Evolutionary conservation across 2,797 vertebrate species (phyloP).

Genomic region (Parambassis ranga): DNA sequence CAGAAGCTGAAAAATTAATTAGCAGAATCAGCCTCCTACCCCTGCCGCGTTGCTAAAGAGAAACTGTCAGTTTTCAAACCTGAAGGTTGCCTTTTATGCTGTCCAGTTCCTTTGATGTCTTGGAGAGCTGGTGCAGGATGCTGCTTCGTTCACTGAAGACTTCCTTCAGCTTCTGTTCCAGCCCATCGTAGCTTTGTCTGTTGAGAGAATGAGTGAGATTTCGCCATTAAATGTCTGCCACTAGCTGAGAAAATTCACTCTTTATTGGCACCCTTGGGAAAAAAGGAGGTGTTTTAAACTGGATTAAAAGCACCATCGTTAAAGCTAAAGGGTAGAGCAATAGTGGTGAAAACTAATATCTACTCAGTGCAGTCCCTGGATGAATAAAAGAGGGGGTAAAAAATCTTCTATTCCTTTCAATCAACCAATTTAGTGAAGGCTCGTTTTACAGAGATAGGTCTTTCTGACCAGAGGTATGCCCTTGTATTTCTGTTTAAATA

Average conservation of each 20-base stretch:
- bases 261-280: conserved; percentile 50
- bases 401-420: conserved; percentile 33
- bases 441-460: conserved; percentile 40
- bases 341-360: conserved; percentile 46
- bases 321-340: conserved; percentile 42
- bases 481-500: conserved; percentile 45
- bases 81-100: conserved; percentile 95
- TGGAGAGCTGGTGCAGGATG: conserved; percentile 93
- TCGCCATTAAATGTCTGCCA: conserved; percentile 36
- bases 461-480: conserved; percentile 53
- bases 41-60: conserved; percentile 26
- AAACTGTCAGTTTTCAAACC: conserved; percentile 77
- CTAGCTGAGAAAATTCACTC: conserved; percentile 31
- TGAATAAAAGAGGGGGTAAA: not conserved
- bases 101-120: conserved; percentile 93
- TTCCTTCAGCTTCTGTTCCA: conserved; percentile 94
- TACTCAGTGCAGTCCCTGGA: conserved; percentile 34
- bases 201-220: conserved; percentile 53
- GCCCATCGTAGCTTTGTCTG: conserved; percentile 93
- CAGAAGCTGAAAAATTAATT: conserved; percentile 6
- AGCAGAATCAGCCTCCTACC: conserved; percentile 4
- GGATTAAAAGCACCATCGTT: conserved; percentile 49
- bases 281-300: conserved; percentile 46
- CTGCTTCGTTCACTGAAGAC: conserved; percentile 93
- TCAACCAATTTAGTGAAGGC: conserved; percentile 43